These are phyloP conservation scores for Himantopus leucocephalus DNA, from an alignment of 2,113 vertebrate species.

Conservation along the genomic window DNA sequence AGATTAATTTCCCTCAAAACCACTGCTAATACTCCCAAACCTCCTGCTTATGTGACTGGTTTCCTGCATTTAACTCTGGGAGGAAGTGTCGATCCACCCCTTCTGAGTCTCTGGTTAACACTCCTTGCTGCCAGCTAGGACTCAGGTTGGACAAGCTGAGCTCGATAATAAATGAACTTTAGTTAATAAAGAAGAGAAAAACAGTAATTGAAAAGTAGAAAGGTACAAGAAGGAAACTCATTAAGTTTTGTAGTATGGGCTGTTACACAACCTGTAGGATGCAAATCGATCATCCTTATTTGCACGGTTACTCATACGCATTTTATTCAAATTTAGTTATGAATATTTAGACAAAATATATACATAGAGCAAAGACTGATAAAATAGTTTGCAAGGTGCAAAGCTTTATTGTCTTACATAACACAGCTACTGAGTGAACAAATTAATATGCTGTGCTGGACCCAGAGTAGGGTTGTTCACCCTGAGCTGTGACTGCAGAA, in stretches of 20 bases:
- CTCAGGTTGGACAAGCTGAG: background rate
- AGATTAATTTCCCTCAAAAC: slow-evolving; percentile 31
- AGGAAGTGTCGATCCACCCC: slow-evolving; percentile 6
- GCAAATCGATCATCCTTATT: background rate
- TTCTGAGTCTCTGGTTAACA: slow-evolving; percentile 23
- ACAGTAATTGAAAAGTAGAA: background rate
- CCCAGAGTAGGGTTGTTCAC: background rate
- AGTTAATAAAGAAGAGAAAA: slow-evolving; percentile 3
- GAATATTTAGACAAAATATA: background rate
- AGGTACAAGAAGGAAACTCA: background rate
- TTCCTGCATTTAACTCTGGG: slow-evolving; percentile 39
- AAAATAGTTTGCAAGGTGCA: background rate
- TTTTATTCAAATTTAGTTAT: background rate
- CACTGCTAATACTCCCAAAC: slow-evolving; percentile 31
- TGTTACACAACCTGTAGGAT: background rate
- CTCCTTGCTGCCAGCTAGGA: background rate
- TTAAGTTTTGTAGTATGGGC: background rate
- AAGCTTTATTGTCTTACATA: background rate
- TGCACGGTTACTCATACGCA: background rate
- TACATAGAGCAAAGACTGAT: background rate
- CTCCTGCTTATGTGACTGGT: slow-evolving; percentile 41
- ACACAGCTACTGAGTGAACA: background rate
- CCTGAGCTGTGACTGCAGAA: background rate
- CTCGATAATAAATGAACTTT: background rate
- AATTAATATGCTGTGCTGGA: background rate